Evolutionary conservation across 2,797 vertebrate species (phyloP).

Genomic region (Spinibarbus caldwelli): DNA sequence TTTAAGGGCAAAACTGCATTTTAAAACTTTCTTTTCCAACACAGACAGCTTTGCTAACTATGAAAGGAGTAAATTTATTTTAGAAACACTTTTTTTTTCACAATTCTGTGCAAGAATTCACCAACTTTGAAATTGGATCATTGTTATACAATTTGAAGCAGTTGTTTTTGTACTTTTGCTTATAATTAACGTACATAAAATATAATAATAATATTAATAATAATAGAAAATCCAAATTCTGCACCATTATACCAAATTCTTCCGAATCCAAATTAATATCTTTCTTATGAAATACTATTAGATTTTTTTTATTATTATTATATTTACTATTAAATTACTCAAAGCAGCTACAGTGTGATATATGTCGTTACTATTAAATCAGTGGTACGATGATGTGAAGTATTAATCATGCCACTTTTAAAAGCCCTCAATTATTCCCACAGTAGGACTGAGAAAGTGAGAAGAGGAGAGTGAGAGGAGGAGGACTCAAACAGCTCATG

Average conservation of each 20-base stretch:
- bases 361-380: background rate
- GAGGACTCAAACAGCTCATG: background rate
- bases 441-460: background rate
- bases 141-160: background rate
- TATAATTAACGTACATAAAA: background rate
- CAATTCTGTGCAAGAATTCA: background rate
- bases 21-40: background rate
- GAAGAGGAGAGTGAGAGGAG: background rate
- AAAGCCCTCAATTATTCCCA: background rate
- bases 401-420: background rate
- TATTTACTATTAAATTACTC: background rate
- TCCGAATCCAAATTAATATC: background rate
- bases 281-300: background rate
- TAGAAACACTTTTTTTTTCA: background rate
- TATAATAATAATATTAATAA: no score
- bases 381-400: background rate
- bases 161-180: background rate
- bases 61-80: background rate
- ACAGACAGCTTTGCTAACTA: background rate
- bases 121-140: background rate
- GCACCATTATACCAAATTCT: background rate
- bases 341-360: background rate
- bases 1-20: background rate
- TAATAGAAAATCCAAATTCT: background rate
- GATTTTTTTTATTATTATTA: no score